Conservation (phyloP, 2,797 vertebrate genomes). For the Podarcis lilfordi region DNA sequence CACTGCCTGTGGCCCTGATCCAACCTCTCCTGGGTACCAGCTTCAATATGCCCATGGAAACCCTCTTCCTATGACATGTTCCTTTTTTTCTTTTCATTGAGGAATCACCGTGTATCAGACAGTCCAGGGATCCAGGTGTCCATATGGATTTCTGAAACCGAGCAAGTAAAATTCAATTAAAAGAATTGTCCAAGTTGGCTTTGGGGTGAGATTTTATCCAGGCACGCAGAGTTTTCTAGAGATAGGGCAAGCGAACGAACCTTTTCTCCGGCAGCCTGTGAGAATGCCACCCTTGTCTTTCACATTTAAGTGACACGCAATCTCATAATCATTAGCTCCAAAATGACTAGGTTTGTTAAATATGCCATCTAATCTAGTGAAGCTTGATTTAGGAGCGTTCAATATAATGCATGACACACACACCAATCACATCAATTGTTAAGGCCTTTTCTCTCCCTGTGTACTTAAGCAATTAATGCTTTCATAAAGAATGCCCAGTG, state of each 20-base stretch:
- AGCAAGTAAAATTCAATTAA: not conserved
- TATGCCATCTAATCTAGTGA: conserved; percentile 52
- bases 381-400: conserved; percentile 59
- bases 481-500: conserved; percentile 47
- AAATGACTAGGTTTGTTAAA: conserved; percentile 65
- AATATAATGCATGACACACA: conserved; percentile 35
- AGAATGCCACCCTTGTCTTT: conserved; percentile 26
- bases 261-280: not conserved
- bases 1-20: not conserved
- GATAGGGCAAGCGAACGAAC: not conserved
- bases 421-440: conserved; percentile 52
- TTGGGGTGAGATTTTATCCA: conserved; percentile 3
- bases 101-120: not conserved
- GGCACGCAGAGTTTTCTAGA: not conserved
- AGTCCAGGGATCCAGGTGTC: not conserved
- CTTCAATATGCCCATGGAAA: not conserved
- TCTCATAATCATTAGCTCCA: conserved; percentile 36
- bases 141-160: not conserved
- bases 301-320: conserved; percentile 40
- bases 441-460: conserved; percentile 27
- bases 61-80: not conserved
- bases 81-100: not conserved
- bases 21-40: not conserved
- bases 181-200: not conserved
- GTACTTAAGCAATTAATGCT: conserved; percentile 36